A percentile compares a stretch with the other conserved stretches of the same genome.
Conservation (phyloP, 2,797 vertebrate genomes). For the Micropoecilia bifurca region DNA sequence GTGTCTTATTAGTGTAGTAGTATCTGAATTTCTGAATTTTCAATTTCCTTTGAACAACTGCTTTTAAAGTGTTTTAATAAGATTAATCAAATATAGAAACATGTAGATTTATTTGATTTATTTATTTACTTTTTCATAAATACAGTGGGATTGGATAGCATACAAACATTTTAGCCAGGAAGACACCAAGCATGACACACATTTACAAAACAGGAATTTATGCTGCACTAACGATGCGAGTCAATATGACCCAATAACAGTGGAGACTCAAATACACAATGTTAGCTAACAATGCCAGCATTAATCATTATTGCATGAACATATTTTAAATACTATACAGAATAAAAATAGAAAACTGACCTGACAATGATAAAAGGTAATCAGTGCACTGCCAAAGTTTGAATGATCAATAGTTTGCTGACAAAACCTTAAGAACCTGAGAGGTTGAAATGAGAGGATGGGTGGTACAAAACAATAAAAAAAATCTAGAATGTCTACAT, state of each 20-base stretch:
- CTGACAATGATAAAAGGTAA: slow-evolving; percentile 27
- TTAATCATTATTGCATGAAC: slow-evolving; percentile 52
- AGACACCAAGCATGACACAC: slow-evolving; percentile 57
- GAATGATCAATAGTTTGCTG: slow-evolving; percentile 5
- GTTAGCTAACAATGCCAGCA: slow-evolving; percentile 39
- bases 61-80: background rate
- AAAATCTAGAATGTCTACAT: background rate
- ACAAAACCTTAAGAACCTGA: background rate
- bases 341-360: slow-evolving; percentile 63
- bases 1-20: background rate
- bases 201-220: slow-evolving; percentile 67
- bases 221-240: slow-evolving; percentile 67
- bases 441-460: background rate
- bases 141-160: slow-evolving; percentile 46
- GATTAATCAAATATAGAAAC: background rate
- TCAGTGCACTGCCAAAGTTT: slow-evolving; percentile 37
- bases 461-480: background rate
- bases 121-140: slow-evolving; percentile 66
- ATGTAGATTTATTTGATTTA: slow-evolving; percentile 25
- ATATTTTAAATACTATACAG: slow-evolving; percentile 78
- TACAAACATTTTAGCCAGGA: slow-evolving; percentile 31
- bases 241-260: slow-evolving; percentile 88
- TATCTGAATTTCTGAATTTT: background rate
- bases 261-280: slow-evolving; percentile 50
- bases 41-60: background rate